Evolutionary conservation across 2,888 invertebrate species (phyloP), one percentile per base, ranked within the genome.

Genomic region (Asteroscopus sphinx): DNA sequence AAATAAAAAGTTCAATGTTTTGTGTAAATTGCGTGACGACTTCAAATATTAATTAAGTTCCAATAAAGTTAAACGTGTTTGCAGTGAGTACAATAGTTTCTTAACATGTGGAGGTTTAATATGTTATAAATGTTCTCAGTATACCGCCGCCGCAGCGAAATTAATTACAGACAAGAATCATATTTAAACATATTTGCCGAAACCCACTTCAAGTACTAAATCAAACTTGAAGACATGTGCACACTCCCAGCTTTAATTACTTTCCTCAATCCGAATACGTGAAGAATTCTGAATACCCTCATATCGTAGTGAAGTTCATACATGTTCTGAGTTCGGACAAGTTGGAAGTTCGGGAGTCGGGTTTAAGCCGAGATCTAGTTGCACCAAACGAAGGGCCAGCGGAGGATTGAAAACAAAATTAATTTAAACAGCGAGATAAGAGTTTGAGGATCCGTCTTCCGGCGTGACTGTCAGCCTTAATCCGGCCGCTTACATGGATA

Each of bases 401-500:
- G 32, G 26, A 36, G 51, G 59, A 63, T 68, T 64, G 58, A 49
- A 64, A 63, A 61, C 40, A 45, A 65, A 63, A 73, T 76, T 77
- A 78, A 78, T 77, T 77, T 77, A 73, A 77, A 78, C 64, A 68
- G 64, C 56, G 60, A 73, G 68, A 76, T 76, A 78, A 70, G 74
- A 76, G 69, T 70, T 67, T 56, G 53, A 59, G 51, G 55, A 68
- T 56, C 66, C 55, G 59, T 72, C 67, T 79, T 77, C 63, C 35
- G 60, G 69, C 69, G 52, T 72, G 65, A 73, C 76, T 68, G 76
- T 79, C 78, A 65, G 57, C 37, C 21, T 39, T 77, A 79, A 78
- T 70, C 76, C 73, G 25, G 25, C 54, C 63, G 77, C 68, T 76
- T 79, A 79, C 73, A 68, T 47, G 61, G 66, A 76, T 79, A 79